Percentiles rank a stretch among this genome's conserved stretches.
Evolutionary conservation across 2,888 invertebrate genomes (phyloP).

Genomic region (Baccha elongata): DNA sequence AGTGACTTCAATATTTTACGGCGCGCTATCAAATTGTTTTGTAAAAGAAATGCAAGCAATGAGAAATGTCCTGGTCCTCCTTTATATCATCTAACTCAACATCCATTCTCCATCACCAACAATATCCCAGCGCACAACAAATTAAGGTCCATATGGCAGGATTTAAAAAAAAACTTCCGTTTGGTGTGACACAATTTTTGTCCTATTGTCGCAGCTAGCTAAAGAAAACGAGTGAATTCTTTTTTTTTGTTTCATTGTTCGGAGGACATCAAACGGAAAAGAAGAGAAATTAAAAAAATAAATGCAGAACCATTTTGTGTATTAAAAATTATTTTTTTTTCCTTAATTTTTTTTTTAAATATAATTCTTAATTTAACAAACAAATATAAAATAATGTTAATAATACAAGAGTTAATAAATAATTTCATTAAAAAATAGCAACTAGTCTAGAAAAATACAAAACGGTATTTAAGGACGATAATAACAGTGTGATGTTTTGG

Average conservation of each 20-base stretch:
- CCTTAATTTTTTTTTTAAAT: constrained; percentile 31
- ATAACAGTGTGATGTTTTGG: constrained; percentile 38
- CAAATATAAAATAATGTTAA: constrained; percentile 42
- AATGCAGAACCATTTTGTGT: constrained; percentile 45
- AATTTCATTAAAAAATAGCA: constrained; percentile 45
- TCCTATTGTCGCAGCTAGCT: constrained; percentile 45
- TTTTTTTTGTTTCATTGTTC: constrained; percentile 60
- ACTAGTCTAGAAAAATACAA: constrained; percentile 63
- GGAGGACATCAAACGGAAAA: constrained; percentile 74
- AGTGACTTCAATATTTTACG: constrained; percentile 80
- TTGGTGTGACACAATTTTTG: constrained; percentile 78
- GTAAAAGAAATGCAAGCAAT: constrained; percentile 5
- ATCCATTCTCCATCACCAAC: not conserved
- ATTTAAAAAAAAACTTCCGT: constrained; percentile 80
- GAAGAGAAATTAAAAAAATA: constrained; percentile 48
- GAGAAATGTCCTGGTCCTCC: constrained; percentile 44
- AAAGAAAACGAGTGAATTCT: constrained; percentile 38
- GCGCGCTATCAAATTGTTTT: constrained; percentile 46
- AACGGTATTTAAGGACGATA: constrained; percentile 36
- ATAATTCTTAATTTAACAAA: constrained; percentile 56
- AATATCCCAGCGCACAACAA: constrained; percentile 60
- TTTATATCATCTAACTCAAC: constrained; percentile 13
- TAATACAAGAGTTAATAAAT: constrained; percentile 63
- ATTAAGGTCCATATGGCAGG: constrained; percentile 82
- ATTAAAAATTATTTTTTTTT: constrained; percentile 57